phyloP scores from a whole-genome alignment of 2,113 vertebrate genomes.

The Okapia johnstoni region DNA sequence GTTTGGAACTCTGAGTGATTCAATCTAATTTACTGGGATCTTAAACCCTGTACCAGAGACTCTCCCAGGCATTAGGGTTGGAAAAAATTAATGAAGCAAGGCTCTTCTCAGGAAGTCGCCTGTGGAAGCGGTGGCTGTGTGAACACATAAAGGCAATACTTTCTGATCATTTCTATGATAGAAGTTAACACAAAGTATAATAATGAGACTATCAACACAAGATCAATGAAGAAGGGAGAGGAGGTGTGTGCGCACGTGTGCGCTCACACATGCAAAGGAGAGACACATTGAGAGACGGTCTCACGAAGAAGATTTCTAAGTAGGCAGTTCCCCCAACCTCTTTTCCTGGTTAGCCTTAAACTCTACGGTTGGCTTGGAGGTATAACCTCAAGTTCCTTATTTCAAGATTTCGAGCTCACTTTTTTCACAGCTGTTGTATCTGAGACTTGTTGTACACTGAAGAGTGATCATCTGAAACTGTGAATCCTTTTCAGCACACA shows the following conservation, averaged over 20 bases:
- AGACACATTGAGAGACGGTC: not conserved
- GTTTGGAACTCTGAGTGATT: not conserved
- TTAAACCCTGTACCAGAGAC: not conserved
- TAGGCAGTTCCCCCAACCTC: no score
- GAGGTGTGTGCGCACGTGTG: fast-evolving
- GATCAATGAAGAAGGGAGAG: fast-evolving
- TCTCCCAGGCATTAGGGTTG: not conserved
- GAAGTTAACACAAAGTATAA: not conserved
- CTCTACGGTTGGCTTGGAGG: not conserved
- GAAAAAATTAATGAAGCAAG: not conserved
- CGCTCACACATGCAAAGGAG: not conserved
- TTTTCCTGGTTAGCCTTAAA: not conserved
- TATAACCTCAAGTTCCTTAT: not conserved
- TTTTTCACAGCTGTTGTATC: not conserved
- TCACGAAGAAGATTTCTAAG: not conserved
- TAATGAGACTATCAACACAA: not conserved
- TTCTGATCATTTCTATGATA: not conserved
- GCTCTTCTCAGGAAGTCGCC: not conserved
- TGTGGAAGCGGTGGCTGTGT: not conserved
- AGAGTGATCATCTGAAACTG: not conserved
- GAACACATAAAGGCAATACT: not conserved
- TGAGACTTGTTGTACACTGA: not conserved
- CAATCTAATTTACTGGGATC: not conserved
- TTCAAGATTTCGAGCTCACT: not conserved
- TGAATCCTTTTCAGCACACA: not conserved